phyloP scores from a whole-genome alignment of 2,797 vertebrate genomes.

The Syngnathus acus region DNA sequence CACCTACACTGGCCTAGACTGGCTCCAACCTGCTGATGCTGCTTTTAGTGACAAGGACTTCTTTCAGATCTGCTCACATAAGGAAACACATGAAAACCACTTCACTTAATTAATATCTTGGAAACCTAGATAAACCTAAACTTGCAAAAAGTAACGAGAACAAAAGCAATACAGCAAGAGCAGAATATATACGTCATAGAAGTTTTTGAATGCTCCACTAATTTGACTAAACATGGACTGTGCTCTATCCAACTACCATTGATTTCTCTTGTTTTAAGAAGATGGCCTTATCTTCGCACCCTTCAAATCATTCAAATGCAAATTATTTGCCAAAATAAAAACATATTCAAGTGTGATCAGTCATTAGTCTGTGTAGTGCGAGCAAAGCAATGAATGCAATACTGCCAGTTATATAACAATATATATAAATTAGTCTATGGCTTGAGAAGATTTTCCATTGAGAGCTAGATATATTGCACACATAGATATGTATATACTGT shows the following conservation, averaged over 20 bases:
- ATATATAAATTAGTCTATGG: too few species aligned
- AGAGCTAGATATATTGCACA: too few species aligned
- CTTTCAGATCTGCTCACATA: conserved; percentile 19
- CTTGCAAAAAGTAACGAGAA: background rate
- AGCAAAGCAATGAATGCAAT: too few species aligned
- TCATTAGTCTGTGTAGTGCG: too few species aligned
- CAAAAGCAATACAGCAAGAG: background rate
- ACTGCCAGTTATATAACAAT: too few species aligned
- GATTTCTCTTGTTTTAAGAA: background rate
- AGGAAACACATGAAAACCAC: conserved; percentile 13
- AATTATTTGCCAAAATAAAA: background rate
- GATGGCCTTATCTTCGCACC: background rate
- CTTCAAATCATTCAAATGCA: background rate
- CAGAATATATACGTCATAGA: background rate
- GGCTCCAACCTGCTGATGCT: conserved; percentile 39
- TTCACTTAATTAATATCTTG: background rate
- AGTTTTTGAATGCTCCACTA: background rate
- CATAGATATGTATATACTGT: background rate
- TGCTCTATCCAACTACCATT: background rate
- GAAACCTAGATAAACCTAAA: background rate
- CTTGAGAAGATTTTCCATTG: too few species aligned
- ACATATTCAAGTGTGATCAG: background rate
- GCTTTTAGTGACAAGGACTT: conserved; percentile 27
- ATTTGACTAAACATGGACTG: background rate
- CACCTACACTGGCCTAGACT: conserved; percentile 53